Evolutionary conservation across 2,888 invertebrate genomes (phyloP), one percentile per base, ranked within the genome.

Genomic region (Laspeyria flexula): DNA sequence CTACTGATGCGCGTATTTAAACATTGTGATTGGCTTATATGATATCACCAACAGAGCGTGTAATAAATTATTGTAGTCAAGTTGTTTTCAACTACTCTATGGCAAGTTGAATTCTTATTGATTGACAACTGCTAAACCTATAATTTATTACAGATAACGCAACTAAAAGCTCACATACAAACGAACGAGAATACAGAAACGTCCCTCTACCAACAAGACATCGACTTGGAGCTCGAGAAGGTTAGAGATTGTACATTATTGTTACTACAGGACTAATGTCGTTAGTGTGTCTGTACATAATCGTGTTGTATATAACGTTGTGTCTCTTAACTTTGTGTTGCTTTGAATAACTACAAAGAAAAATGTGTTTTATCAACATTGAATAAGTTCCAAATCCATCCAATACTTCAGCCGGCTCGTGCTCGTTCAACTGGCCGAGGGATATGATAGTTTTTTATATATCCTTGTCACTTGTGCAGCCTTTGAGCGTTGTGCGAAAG

Each of bases 171-270:
- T 0, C 92, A 93, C 73, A 85, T 93, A 18, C 92, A 93, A 48
- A 90, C 87, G 0, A 66, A 86, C 0, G 88, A 90, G 55, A 88
- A 86, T 73, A 83, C 88, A 0, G 88, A 93, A 55, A 77, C 84
- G 1, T 84, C 92, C 0, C 70, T 93, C 9, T 94, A 94, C 77
- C 94, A 93, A 64, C 94, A 94, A 66, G 93, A 93, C 54, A 91
- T 92, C 7, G 93, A 93, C 63, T 63, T 90, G 62, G 93, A 93
- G 45, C 72, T 93, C 0, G 92, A 93, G 63, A 92, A 93, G 92
- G 93, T 93, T 62, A 79, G 85, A 69, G 9, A 31, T n/a, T n/a
- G n/a, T 39, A 18, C 12, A n/a, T 6, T 7, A 13, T 7, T 34
- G 33, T 29, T 37, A 3, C 7, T 30, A 33, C 13, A 25, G 10